These are phyloP conservation scores for Drosophila nannoptera DNA, from an alignment of 1,140 invertebrate genomes.

Conservation along the genomic window DNA sequence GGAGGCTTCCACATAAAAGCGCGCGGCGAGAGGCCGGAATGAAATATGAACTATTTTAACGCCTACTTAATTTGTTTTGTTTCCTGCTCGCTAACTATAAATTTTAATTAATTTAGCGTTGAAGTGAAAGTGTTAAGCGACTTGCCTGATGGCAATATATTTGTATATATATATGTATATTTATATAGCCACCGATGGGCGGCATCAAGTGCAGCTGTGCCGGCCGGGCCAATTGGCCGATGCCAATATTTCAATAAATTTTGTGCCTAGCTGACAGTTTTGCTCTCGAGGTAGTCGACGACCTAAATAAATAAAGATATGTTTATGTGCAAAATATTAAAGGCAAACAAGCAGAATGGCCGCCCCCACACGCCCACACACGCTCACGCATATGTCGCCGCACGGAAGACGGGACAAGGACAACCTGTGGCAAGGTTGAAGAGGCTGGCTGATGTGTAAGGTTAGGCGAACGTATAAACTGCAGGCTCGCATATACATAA, in stretches of 20 bases:
- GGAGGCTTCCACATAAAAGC: slow-evolving; percentile 60
- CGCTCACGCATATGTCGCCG: slow-evolving; percentile 48
- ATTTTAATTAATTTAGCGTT: slow-evolving; percentile 77
- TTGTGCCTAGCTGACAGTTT: slow-evolving; percentile 51
- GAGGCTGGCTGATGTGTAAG: slow-evolving; percentile 1
- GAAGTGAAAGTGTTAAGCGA: slow-evolving; percentile 70
- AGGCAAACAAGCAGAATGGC: slow-evolving; percentile 62
- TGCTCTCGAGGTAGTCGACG: slow-evolving; percentile 32
- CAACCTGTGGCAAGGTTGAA: slow-evolving; percentile 72
- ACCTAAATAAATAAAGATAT: slow-evolving; percentile 79
- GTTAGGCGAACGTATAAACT: slow-evolving; percentile 45
- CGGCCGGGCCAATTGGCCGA: slow-evolving; percentile 16
- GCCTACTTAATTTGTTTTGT: slow-evolving; percentile 78
- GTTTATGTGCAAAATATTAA: slow-evolving; percentile 79
- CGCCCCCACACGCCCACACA: slow-evolving; percentile 22
- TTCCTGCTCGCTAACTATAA: slow-evolving; percentile 49
- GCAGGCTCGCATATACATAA: slow-evolving; percentile 66
- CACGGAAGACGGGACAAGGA: slow-evolving; percentile 41
- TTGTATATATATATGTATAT: not conserved
- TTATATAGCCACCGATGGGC: not conserved
- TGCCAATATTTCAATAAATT: slow-evolving; percentile 62
- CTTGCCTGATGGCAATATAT: slow-evolving; percentile 29
- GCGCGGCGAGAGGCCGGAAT: slow-evolving; percentile 42
- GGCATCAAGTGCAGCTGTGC: slow-evolving; percentile 56
- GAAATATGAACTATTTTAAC: slow-evolving; percentile 79